Percentiles rank a stretch among this genome's conserved stretches.
Conservation (phyloP, 2,113 vertebrate species). For the Psammodynastes pulverulentus region DNA sequence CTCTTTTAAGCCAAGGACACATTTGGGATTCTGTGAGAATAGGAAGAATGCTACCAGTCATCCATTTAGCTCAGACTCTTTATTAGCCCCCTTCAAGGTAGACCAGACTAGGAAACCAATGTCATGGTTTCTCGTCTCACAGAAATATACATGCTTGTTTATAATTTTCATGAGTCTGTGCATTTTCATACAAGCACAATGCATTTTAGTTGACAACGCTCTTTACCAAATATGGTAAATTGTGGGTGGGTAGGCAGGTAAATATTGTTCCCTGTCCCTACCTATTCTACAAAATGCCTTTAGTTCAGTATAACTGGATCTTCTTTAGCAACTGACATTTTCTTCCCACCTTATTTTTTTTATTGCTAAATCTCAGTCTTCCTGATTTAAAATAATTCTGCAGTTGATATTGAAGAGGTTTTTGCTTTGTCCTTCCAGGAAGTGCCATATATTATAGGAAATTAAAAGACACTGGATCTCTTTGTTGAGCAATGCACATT, state of each 20-base stretch:
- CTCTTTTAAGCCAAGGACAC: not conserved
- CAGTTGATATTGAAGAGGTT: not conserved
- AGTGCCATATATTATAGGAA: not conserved
- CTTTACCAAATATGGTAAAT: not conserved
- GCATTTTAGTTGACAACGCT: not conserved
- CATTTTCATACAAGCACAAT: not conserved
- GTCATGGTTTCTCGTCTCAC: not conserved
- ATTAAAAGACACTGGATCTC: not conserved
- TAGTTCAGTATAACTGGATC: not conserved
- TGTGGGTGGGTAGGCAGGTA: not conserved
- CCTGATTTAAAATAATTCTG: not conserved
- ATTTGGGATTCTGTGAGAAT: not conserved
- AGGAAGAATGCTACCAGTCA: not conserved
- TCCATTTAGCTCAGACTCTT: not conserved
- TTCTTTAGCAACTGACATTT: not conserved
- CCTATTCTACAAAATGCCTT: not conserved
- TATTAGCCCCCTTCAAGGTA: not conserved
- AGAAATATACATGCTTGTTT: not conserved
- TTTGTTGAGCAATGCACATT: not conserved
- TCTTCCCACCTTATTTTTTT: not conserved
- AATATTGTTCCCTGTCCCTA: not conserved
- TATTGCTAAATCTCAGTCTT: not conserved
- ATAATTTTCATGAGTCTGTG: not conserved
- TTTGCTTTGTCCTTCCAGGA: not conserved
- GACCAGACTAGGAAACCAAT: not conserved